A percentile compares a stretch with the other conserved stretches of the same genome.
phyloP scores from a whole-genome alignment of 1,140 invertebrate species.

The Diorhabda elongata region DNA sequence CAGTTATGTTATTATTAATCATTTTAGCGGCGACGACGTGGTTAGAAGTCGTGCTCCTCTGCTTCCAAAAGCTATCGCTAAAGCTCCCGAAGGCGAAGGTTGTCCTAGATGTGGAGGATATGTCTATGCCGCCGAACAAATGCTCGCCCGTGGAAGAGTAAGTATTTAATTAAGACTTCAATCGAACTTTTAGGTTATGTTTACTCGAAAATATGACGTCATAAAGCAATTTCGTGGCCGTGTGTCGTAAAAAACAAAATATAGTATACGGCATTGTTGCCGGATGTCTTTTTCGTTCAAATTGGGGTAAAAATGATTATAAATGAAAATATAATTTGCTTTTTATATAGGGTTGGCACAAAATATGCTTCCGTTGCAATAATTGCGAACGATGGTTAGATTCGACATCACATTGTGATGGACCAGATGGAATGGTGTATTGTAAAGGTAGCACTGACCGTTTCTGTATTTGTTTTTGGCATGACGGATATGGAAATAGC shows the following conservation, averaged over 20 bases:
- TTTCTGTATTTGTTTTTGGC: constrained; percentile 1
- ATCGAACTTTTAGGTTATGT: no score
- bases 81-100: constrained; percentile 79
- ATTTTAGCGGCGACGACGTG: constrained; percentile 22
- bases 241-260: no score
- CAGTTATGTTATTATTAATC: not conserved
- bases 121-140: constrained; percentile 91
- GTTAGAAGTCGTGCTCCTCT: constrained; percentile 36
- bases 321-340: not conserved
- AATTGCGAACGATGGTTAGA: constrained; percentile 87
- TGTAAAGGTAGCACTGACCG: constrained; percentile 70
- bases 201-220: no score
- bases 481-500: not conserved
- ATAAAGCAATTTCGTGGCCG: no score
- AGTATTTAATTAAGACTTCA: constrained; percentile 44
- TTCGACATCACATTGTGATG: constrained; percentile 89
- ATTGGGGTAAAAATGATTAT: no score
- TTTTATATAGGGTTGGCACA: constrained; percentile 76
- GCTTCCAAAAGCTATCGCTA: constrained; percentile 66
- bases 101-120: constrained; percentile 87
- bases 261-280: no score
- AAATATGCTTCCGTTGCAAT: constrained; percentile 84
- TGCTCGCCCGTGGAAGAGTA: constrained; percentile 85
- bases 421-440: constrained; percentile 87
- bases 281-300: no score